Conservation (phyloP, 2,113 vertebrate genomes). For the Melanerpes aurifrons region DNA sequence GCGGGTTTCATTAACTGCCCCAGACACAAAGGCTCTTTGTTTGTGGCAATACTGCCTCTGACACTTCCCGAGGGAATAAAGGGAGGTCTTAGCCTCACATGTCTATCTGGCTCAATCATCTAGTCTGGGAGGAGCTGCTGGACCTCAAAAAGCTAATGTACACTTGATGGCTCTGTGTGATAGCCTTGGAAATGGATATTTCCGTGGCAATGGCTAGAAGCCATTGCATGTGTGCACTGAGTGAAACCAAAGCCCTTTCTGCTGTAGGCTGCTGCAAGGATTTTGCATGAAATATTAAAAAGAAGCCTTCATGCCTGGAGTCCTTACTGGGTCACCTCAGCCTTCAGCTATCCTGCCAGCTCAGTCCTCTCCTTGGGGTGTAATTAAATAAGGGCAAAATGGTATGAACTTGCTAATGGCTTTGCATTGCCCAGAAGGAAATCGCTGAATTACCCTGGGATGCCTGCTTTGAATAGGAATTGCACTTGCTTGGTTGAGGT, state of each 20-base stretch:
- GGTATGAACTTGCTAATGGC: slow-evolving; percentile 14
- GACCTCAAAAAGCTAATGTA: background rate
- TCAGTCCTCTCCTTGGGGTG: slow-evolving; percentile 34
- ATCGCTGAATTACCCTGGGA: slow-evolving; percentile 26
- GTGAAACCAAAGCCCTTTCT: background rate
- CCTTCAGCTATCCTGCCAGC: slow-evolving; percentile 14
- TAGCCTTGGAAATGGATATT: background rate
- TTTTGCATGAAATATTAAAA: slow-evolving; percentile 37
- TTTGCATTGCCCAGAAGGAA: background rate
- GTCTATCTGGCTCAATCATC: background rate
- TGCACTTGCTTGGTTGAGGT: slow-evolving; percentile 50
- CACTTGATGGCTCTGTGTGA: background rate
- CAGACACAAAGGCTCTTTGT: fast-evolving
- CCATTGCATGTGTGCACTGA: background rate
- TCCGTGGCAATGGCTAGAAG: background rate
- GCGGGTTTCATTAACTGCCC: background rate
- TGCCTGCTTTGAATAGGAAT: slow-evolving; percentile 46
- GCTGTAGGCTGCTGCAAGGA: background rate
- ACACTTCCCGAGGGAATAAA: background rate
- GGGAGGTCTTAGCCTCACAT: background rate
- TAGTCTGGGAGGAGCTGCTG: background rate
- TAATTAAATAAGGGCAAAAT: slow-evolving; percentile 54
- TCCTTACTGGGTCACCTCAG: slow-evolving; percentile 48
- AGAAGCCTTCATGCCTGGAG: slow-evolving; percentile 20
- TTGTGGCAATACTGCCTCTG: background rate